Evolutionary conservation across 2,113 vertebrate genomes (phyloP).

Genomic region (Psammodynastes pulverulentus): DNA sequence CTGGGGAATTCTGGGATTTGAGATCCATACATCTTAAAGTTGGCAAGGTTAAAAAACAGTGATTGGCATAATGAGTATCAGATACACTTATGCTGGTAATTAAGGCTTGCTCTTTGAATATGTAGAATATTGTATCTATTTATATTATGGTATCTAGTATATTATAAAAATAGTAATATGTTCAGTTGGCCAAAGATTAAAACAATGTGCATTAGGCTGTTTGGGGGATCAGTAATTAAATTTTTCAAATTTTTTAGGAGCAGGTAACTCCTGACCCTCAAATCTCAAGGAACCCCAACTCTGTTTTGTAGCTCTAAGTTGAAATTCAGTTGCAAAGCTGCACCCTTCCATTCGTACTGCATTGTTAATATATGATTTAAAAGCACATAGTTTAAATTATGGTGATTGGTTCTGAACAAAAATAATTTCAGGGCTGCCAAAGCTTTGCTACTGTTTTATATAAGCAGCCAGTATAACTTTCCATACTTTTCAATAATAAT

Average conservation of each 20-base stretch:
- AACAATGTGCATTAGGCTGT: neutral
- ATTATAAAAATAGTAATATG: neutral
- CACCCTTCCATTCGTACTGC: neutral
- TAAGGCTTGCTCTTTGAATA: neutral
- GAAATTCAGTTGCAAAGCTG: neutral
- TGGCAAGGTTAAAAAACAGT: neutral
- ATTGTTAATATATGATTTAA: neutral
- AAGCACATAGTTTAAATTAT: neutral
- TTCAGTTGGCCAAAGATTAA: neutral
- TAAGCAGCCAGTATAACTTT: neutral
- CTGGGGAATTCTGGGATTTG: neutral
- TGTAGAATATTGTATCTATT: neutral
- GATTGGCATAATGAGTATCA: neutral
- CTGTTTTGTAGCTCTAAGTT: neutral
- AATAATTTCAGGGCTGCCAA: neutral
- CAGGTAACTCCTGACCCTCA: neutral
- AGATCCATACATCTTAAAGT: neutral
- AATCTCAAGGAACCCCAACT: neutral
- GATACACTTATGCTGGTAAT: neutral
- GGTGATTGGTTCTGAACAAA: neutral
- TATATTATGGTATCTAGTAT: neutral
- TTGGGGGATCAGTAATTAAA: neutral
- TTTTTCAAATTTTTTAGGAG: neutral
- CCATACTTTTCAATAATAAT: neutral
- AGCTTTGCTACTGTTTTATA: neutral